Percentiles rank a stretch among this genome's conserved stretches.
Conservation (phyloP, 2,797 vertebrate genomes). For the Spea hammondii region DNA sequence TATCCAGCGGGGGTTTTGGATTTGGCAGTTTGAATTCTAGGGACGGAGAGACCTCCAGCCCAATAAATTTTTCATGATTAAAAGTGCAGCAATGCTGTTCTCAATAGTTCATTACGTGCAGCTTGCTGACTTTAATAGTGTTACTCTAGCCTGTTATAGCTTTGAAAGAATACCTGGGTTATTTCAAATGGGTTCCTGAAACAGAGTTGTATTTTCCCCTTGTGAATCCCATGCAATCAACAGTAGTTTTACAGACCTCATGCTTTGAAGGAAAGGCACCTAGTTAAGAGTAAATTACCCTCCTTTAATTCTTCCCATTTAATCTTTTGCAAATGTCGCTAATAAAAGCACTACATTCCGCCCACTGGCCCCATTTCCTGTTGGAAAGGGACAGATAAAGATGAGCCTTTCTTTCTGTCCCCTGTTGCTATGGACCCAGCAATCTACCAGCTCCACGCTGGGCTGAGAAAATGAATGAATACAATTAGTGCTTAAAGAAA, state of each 20-base stretch:
- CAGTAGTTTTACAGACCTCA: conserved; percentile 55
- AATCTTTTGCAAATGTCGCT: conserved; percentile 57
- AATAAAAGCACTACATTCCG: conserved; percentile 58
- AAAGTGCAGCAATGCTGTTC: conserved; percentile 53
- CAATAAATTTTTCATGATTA: conserved; percentile 55
- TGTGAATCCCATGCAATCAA: conserved; percentile 52
- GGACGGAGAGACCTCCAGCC: conserved; percentile 50
- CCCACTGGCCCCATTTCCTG: conserved; percentile 57
- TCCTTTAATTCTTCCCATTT: conserved; percentile 58
- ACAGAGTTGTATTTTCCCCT: conserved; percentile 41
- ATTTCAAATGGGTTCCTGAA: conserved; percentile 54
- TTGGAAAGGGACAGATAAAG: conserved; percentile 62
- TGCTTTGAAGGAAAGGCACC: conserved; percentile 57
- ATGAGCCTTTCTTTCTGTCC: conserved; percentile 60
- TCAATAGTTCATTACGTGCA: conserved; percentile 54
- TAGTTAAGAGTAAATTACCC: conserved; percentile 63
- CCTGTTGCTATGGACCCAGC: conserved; percentile 63
- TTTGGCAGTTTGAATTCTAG: conserved; percentile 47
- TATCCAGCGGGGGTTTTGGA: conserved; percentile 55
- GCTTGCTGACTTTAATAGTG: conserved; percentile 57
- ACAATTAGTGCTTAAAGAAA: conserved; percentile 78
- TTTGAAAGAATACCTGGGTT: conserved; percentile 47
- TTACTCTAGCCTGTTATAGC: conserved; percentile 52
- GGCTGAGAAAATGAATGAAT: conserved; percentile 78
- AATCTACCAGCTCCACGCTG: conserved; percentile 67